Percentiles rank a stretch among this genome's conserved stretches.
These are phyloP conservation scores for Balanococcus diminutus DNA, from an alignment of 2,888 invertebrate species.

Conservation along the genomic window DNA sequence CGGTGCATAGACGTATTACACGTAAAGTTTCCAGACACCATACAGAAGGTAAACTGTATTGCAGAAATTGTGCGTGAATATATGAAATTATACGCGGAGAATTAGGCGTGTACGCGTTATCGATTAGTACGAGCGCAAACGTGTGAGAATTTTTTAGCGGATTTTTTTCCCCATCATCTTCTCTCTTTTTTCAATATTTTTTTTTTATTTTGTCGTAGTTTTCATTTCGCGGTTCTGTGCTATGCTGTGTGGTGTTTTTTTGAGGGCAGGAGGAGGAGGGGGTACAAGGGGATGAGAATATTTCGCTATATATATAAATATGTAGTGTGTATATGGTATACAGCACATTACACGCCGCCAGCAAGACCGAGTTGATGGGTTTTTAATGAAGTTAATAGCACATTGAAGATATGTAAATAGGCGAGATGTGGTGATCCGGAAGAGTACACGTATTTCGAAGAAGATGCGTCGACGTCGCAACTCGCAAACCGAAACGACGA, in stretches of 20 bases:
- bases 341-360: neutral
- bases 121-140: conserved; percentile 18
- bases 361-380: conserved; percentile 2
- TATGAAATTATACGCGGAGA: conserved; percentile 19
- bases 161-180: neutral
- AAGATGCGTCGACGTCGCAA: no score
- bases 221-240: neutral
- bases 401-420: neutral
- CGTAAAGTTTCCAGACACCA: no score
- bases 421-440: neutral
- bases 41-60: neutral
- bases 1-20: no score
- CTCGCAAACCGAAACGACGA: neutral
- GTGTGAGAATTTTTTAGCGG: conserved; percentile 31
- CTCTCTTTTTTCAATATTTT: neutral
- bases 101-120: conserved; percentile 26
- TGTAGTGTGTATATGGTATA: neutral
- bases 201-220: neutral
- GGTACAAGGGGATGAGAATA: no score
- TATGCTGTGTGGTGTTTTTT: neutral
- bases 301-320: neutral
- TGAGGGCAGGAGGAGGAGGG: no score
- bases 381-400: conserved; percentile 15
- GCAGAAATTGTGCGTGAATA: neutral
- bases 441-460: neutral